Evolutionary conservation across 2,888 invertebrate species (phyloP), one percentile per base, ranked within the genome.

Genomic region (Synanthedon formicaeformis): DNA sequence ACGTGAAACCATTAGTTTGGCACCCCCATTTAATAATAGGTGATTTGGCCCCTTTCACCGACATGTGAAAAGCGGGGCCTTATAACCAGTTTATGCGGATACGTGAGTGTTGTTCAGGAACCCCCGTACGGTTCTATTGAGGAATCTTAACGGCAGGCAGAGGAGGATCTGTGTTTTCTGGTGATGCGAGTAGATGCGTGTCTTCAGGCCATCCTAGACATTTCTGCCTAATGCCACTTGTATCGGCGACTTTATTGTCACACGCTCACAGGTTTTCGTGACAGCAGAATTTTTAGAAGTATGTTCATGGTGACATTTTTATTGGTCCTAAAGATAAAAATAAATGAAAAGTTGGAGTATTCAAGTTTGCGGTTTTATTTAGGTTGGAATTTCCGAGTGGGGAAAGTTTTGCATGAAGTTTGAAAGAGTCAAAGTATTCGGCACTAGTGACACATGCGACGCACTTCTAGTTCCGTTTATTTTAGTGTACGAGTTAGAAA

Each of bases 1-100:
- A 81, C 78, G 77, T 78, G 74, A 72, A 78, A 73, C 74, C 79
- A 79, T 85, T 83, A 81, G 75, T 80, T 80, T 80, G 75, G 78
- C 83, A 83, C 84, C 85, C 82, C 81, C 54, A 78, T 71, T 75
- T 81, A 83, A 83, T 85, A 82, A 81, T 81, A 78, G 81, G 79
- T 79, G 81, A 83, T 81, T 80, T 75, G 58, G 73, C 78, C 78
- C 67, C 76, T 63, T 59, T 66, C 65, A 56, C 72, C 70, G 72
- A 69, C 71, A 67, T 67, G 70, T 66, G 64, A 57, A 59, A 63
- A 59, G 66, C 62, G 58, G 58, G 12, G 41, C 14, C 27, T 45
- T 50, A 11, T 50, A 60, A 59, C 84, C 79, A 78, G 58, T 59
- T 8, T 67, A 63, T 16, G 40, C 54, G 61, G 81, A 34, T 34